These are phyloP conservation scores for Macrophya alboannulata DNA, from an alignment of 2,888 invertebrate genomes.

Conservation along the genomic window DNA sequence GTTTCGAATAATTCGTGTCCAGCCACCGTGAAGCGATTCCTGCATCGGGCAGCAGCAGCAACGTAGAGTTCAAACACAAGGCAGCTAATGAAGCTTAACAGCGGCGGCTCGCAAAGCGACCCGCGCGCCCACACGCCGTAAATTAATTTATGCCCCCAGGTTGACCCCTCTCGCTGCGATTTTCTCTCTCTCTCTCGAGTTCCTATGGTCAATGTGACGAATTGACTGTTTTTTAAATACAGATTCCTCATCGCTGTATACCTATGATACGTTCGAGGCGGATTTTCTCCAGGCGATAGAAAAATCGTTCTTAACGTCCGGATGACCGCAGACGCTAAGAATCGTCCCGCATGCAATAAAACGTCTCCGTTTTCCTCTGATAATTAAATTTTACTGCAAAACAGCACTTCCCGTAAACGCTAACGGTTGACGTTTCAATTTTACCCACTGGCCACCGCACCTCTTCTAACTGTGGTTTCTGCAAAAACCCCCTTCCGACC, in stretches of 20 bases:
- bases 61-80: conserved; percentile 46
- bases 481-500: neutral
- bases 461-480: neutral
- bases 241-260: neutral
- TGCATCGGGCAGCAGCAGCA: conserved; percentile 34
- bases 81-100: conserved; percentile 55
- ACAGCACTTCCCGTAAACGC: neutral
- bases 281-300: neutral
- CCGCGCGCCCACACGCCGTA: conserved; percentile 47
- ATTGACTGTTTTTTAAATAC: neutral
- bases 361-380: neutral
- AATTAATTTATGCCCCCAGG: conserved; percentile 50
- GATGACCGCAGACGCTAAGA: neutral
- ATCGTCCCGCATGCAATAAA: neutral
- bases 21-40: conserved; percentile 50
- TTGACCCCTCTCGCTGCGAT: conserved; percentile 49
- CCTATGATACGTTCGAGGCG: neutral
- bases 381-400: conserved; percentile 21
- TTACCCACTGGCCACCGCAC: conserved; percentile 9
- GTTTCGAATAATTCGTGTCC: conserved; percentile 49
- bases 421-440: conserved; percentile 44
- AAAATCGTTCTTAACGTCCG: neutral
- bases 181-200: neutral
- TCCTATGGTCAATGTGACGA: neutral
- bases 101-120: conserved; percentile 50